phyloP scores from a whole-genome alignment of 2,113 vertebrate genomes.

The Fulica atra region DNA sequence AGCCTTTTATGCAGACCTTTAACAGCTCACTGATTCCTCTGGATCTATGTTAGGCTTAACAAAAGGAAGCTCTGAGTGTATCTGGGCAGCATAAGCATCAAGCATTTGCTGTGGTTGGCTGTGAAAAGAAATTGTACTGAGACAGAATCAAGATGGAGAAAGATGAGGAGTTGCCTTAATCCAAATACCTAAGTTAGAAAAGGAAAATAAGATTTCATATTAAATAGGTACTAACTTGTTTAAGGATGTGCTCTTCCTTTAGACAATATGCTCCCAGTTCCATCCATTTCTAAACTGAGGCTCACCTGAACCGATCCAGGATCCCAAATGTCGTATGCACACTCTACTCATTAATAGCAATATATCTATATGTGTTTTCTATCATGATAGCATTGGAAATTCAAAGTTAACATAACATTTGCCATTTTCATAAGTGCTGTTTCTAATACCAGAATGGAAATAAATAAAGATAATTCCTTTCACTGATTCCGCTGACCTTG shows the following conservation, averaged over 20 bases:
- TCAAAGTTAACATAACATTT: neutral
- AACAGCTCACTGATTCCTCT: neutral
- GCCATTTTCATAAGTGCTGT: neutral
- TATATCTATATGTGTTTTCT: neutral
- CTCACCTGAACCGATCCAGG: neutral
- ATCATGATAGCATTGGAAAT: neutral
- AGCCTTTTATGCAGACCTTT: neutral
- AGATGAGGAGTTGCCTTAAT: neutral
- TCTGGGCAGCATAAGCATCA: neutral
- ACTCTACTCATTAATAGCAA: neutral
- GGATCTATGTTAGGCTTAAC: neutral
- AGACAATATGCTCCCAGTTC: neutral
- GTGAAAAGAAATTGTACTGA: neutral
- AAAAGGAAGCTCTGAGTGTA: neutral
- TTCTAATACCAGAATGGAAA: neutral
- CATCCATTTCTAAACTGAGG: neutral
- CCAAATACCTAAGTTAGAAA: neutral
- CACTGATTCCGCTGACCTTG: neutral
- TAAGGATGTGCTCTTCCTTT: neutral
- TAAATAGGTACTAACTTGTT: neutral
- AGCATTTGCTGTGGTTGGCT: neutral
- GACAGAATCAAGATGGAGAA: neutral
- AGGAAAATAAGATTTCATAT: neutral
- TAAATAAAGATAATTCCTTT: neutral
- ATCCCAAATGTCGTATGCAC: neutral